These are phyloP conservation scores for Tautogolabrus adspersus DNA, from an alignment of 2,113 vertebrate species.

Conservation along the genomic window DNA sequence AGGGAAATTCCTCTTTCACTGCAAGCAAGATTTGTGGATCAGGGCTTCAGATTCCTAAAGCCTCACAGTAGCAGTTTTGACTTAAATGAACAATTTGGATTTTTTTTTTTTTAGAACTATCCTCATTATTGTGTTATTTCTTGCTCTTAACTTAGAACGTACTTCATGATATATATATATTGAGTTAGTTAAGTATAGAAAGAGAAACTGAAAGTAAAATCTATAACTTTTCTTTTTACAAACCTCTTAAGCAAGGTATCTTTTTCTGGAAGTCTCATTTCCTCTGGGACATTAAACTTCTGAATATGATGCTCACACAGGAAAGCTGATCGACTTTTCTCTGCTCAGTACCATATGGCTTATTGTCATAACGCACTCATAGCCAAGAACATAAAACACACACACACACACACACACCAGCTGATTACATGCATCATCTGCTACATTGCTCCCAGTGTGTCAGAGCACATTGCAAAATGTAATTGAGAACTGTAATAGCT, in stretches of 20 bases:
- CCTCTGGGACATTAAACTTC: slow-evolving; percentile 9
- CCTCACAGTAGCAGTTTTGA: too few species aligned
- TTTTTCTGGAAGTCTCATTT: background rate
- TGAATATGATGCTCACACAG: slow-evolving; percentile 4
- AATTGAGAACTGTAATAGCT: background rate
- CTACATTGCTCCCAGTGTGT: slow-evolving; percentile 11
- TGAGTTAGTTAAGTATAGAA: too few species aligned
- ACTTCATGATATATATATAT: too few species aligned
- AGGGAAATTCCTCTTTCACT: background rate
- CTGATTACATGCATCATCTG: background rate
- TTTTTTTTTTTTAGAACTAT: too few species aligned
- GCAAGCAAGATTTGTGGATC: background rate
- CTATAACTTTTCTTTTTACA: background rate
- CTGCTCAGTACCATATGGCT: slow-evolving; percentile 2
- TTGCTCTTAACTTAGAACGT: too few species aligned
- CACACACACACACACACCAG: background rate
- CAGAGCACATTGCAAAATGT: background rate
- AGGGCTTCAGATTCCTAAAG: too few species aligned
- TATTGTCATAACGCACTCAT: background rate
- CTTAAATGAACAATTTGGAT: too few species aligned
- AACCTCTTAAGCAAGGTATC: background rate
- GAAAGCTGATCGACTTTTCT: background rate
- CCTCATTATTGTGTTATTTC: too few species aligned
- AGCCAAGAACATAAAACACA: background rate
- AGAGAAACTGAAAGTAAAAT: too few species aligned